Evolutionary conservation across 2,113 vertebrate genomes (phyloP), one percentile per base, ranked within the genome.

Genomic region (Crypturellus undulatus): DNA sequence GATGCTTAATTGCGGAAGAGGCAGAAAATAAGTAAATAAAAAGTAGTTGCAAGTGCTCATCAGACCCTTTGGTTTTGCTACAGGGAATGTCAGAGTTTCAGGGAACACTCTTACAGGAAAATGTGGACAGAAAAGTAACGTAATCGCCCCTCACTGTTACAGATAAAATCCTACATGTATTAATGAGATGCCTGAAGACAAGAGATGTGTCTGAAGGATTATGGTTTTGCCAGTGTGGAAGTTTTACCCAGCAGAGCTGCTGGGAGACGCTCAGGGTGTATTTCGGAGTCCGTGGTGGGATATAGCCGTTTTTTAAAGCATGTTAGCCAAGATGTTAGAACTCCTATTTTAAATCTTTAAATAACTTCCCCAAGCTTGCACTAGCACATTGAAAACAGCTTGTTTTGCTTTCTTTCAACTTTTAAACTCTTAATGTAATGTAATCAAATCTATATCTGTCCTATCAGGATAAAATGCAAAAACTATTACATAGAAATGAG

Each of bases 241-340:
- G 68, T 62, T 15, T 6, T 8, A 7, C 28, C 77, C 26, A 7
- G 79, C 28, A 34, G 49, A 34, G n/a, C 59, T 38, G 22, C 43
- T 43, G 58, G 75, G 68, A 82, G 8, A 24, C 0, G 36, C 9
- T 18, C 26, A 1, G 3, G 5, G 62, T 25, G 47, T 9, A 10
- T 59, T 36, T 17, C 49, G 22, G 49, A 21, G 11, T 6, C 18
- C 2, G 9, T 9, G 3, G 58, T 14, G 25, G 79, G 38, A 89
- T 71, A 64, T 4, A 40, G 28, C 1, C 5, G 7, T 3, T 22
- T 62, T 63, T 64, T 30, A 2, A 15, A 36, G 2, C 30, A 10
- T 34, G 8, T 36, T 12, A 38, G 56, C 38, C 28, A 45, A 38
- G 51, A 49, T 58, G 64, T 30, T 60, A n/a, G 58, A 88, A 59